Evolutionary conservation across 2,888 invertebrate species (phyloP), one percentile per base, ranked within the genome.

Genomic region (Dendrolimus pini): DNA sequence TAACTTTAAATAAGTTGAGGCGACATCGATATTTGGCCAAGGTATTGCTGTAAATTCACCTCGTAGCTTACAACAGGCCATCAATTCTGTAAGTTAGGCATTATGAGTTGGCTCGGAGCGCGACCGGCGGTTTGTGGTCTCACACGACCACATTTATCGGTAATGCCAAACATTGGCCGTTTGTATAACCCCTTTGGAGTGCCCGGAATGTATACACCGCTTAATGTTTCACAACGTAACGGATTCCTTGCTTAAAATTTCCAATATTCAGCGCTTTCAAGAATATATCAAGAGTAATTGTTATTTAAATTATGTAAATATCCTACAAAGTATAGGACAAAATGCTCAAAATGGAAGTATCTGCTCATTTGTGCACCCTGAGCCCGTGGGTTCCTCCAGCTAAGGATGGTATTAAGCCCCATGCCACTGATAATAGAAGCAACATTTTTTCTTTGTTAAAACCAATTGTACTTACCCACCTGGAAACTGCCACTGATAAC

Each of bases 41-140:
- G 47, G 47, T 47, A 47, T 10, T 41, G 14, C 30, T 47, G 12
- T 47, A 47, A 7, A 12, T 47, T 47, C 12, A 47, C 47, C 47
- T 47, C 47, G 12, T 47, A 30, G 30, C 30, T 30, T 30, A 47
- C 47, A 47, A 47, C 30, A 30, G 14, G 56, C 52, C 62, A 65
- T 69, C 63, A 65, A 67, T 70, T 68, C 57, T 60, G 62, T 62
- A 66, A 65, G 60, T 64, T 62, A 54, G 59, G 60, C 41, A 64
- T 66, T 68, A 70, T 66, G 66, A 67, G 60, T 62, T 56, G 59
- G 65, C 58, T 14, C 57, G 56, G 62, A 72, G 73, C 74, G 70
- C 72, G 72, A 72, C 66, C 64, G 61, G 65, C 66, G 71, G 70
- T 73, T 71, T 73, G 71, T 66, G 66, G 65, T 60, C 65, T 60